Conservation (phyloP, 2,888 invertebrate species). For the Clunio marinus region DNA sequence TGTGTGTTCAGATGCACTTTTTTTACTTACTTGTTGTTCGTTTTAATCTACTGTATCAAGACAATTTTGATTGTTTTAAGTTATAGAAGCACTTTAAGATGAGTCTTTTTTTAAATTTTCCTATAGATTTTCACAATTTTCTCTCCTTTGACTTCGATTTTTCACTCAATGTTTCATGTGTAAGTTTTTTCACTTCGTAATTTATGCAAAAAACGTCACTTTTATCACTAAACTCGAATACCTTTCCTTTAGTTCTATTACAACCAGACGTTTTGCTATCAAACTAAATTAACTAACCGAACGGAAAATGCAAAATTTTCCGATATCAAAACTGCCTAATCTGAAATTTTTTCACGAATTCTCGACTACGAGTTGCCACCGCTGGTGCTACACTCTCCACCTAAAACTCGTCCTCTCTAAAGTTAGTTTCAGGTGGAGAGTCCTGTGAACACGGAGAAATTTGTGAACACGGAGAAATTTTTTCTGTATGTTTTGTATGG, state of each 20-base stretch:
- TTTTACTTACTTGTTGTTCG: constrained; percentile 13
- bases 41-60: constrained; percentile 32
- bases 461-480: no score
- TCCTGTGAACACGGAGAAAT: no score
- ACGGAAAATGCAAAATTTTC: background rate
- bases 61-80: constrained; percentile 29
- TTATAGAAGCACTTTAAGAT: constrained; percentile 19
- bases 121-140: constrained; percentile 18
- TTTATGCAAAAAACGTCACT: constrained; percentile 4
- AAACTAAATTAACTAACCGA: constrained; percentile 32
- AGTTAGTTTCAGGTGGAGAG: no score
- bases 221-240: background rate
- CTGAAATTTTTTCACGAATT: background rate
- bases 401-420: no score
- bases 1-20: background rate
- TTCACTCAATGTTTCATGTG: constrained; percentile 27
- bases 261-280: constrained; percentile 8
- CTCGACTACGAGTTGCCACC: no score
- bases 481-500: no score
- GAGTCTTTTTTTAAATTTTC: background rate
- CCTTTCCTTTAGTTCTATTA: background rate
- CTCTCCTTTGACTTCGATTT: constrained; percentile 27
- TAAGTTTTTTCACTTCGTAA: background rate
- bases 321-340: background rate
- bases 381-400: no score